Conservation (phyloP, 2,113 vertebrate species). For the Bos taurus region ARS-UCD2.0 NC_037331.1:25915001-25915500, state of each 20-base stretch:
- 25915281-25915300: background rate
- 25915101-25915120: background rate
- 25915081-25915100: background rate
- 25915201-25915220: background rate
- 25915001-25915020: background rate
- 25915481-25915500: background rate
- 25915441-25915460: background rate
- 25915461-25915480: background rate
- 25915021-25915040: background rate
- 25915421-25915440: background rate
- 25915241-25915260: background rate
- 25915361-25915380: background rate
- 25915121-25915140: background rate
- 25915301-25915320: background rate
- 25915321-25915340: background rate
- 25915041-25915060: background rate
- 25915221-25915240: background rate
- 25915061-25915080: background rate
- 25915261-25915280: background rate
- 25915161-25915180: background rate
- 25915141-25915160: background rate
- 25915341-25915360: background rate
- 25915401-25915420: background rate
- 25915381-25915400: background rate
- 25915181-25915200: background rate